phyloP scores from a whole-genome alignment of 2,888 invertebrate genomes.

The Tricholauxania praeusta region DNA sequence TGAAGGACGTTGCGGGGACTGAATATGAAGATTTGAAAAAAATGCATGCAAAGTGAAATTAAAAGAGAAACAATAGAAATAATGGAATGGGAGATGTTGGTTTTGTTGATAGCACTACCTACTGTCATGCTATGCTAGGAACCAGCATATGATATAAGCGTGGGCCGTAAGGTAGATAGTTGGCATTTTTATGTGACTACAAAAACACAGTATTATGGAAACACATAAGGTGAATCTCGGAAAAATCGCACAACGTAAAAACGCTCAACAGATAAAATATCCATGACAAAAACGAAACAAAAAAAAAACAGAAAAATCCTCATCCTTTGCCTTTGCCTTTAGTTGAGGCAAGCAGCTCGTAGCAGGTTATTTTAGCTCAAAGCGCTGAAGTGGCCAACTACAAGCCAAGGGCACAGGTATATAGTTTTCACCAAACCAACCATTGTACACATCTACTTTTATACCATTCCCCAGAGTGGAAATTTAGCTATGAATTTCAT shows the following conservation, averaged over 20 bases:
- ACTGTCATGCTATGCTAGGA: not conserved
- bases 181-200: too few relatives aligned
- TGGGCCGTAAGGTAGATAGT: too few relatives aligned
- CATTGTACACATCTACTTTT: not conserved
- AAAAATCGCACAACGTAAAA: not conserved
- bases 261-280: not conserved
- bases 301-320: not conserved
- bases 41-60: constrained; percentile 26
- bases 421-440: not conserved
- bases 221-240: constrained; percentile 1
- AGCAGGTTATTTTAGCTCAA: not conserved
- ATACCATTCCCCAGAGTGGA: not conserved
- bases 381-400: not conserved
- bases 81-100: not conserved
- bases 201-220: not conserved
- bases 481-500: constrained; percentile 13
- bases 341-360: too few relatives aligned
- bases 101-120: too few relatives aligned
- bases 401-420: constrained; percentile 1
- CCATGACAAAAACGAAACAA: not conserved
- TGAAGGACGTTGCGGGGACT: not conserved
- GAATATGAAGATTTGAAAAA: not conserved
- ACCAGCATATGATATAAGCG: not conserved
- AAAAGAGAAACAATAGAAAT: constrained; percentile 19
- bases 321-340: not conserved